These are phyloP conservation scores for Eugnorisma glareosa DNA, from an alignment of 2,888 invertebrate species.

Conservation along the genomic window DNA sequence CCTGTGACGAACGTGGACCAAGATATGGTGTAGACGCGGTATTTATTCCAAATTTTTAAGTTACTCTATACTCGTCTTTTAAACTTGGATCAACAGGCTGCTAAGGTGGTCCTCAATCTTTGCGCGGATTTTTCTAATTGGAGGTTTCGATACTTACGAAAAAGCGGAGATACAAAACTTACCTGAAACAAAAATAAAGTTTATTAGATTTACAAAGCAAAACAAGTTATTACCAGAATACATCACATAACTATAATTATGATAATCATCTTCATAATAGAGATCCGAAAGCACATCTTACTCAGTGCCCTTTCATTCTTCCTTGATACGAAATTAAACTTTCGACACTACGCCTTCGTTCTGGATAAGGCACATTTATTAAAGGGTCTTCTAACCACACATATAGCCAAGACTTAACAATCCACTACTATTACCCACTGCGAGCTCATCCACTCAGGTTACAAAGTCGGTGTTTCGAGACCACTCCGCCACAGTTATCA, in stretches of 20 bases:
- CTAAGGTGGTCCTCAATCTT: background rate
- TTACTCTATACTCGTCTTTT: background rate
- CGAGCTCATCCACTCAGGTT: constrained; percentile 21
- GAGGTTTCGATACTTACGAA: constrained; percentile 53
- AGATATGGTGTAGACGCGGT: constrained; percentile 19
- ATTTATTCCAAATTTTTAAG: background rate
- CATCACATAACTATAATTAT: background rate
- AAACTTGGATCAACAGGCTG: background rate
- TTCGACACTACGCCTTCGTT: background rate
- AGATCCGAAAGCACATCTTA: background rate
- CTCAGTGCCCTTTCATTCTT: background rate
- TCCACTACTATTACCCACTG: background rate
- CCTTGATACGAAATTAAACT: background rate
- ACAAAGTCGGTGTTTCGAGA: constrained; percentile 32
- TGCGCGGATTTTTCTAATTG: background rate
- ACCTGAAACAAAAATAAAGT: constrained; percentile 68
- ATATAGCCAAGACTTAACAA: background rate
- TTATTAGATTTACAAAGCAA: constrained; percentile 17
- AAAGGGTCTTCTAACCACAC: background rate
- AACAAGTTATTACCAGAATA: background rate
- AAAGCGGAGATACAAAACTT: constrained; percentile 52
- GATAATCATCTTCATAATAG: background rate
- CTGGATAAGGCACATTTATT: background rate
- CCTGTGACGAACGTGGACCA: constrained; percentile 24
- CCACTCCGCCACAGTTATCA: constrained; percentile 50